phyloP scores from a whole-genome alignment of 2,888 invertebrate species.

The Drosophila melanosoma region DNA sequence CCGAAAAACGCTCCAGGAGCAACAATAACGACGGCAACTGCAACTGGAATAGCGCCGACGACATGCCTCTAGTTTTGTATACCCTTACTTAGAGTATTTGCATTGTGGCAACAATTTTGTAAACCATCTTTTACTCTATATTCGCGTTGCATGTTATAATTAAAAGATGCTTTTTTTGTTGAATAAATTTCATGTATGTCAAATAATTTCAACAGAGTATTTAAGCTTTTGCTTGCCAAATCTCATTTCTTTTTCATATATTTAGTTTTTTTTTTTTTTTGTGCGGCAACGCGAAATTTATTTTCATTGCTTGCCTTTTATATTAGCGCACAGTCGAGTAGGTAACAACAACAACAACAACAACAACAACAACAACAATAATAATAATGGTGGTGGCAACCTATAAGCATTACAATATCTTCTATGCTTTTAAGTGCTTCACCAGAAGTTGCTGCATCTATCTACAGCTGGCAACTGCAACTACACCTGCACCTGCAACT shows the following conservation, averaged over 20 bases:
- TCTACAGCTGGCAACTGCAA: slow-evolving; percentile 12
- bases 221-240: not conserved
- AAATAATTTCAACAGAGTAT: slow-evolving; percentile 10
- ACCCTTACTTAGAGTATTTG: slow-evolving; percentile 8
- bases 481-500: slow-evolving; percentile 1
- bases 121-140: too few relatives aligned
- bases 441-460: slow-evolving; percentile 36
- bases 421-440: slow-evolving; percentile 70
- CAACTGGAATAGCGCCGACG: slow-evolving; percentile 12
- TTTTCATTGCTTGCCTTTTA: slow-evolving; percentile 75
- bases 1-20: slow-evolving; percentile 59
- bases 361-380: slow-evolving; percentile 2
- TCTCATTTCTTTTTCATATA: not conserved
- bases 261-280: slow-evolving; percentile 15
- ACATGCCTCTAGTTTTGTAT: slow-evolving; percentile 22
- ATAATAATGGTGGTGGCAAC: slow-evolving; percentile 28
- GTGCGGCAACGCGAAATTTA: slow-evolving; percentile 55
- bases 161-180: not conserved
- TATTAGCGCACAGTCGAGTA: slow-evolving; percentile 73
- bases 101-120: not conserved
- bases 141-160: not conserved
- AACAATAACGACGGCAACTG: slow-evolving; percentile 24
- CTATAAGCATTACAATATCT: slow-evolving; percentile 74
- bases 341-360: slow-evolving; percentile 20
- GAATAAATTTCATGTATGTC: not conserved